These are phyloP conservation scores for Neolamprologus devosi DNA, from an alignment of 2,113 vertebrate species.

Conservation along the genomic window DNA sequence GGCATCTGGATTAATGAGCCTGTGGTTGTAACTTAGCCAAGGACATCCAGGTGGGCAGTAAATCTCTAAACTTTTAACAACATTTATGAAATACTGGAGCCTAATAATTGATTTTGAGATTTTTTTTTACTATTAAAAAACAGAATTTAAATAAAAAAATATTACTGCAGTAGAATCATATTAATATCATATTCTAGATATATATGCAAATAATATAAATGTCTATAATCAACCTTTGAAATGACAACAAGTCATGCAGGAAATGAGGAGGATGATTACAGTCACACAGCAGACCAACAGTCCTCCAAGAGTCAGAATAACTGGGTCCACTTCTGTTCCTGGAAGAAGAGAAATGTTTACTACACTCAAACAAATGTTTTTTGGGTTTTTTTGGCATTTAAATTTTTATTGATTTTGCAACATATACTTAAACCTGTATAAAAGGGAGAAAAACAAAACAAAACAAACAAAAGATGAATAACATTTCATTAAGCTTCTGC, in stretches of 20 bases:
- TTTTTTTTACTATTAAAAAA: background rate
- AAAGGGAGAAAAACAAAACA: too few relatives aligned
- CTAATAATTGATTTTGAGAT: background rate
- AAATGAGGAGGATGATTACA: background rate
- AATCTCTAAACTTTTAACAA: background rate
- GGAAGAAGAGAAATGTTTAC: background rate
- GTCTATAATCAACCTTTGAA: background rate
- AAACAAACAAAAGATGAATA: background rate
- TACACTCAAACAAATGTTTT: background rate
- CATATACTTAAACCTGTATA: too few relatives aligned
- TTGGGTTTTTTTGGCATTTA: too few relatives aligned
- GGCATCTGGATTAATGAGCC: background rate
- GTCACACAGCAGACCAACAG: background rate
- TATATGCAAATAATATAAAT: background rate
- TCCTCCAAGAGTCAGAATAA: background rate
- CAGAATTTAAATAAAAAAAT: background rate
- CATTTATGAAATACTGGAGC: rapidly evolving
- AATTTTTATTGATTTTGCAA: too few relatives aligned
- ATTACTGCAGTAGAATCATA: background rate
- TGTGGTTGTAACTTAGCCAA: background rate
- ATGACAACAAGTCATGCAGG: background rate
- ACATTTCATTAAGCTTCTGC: background rate
- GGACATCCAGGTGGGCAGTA: rapidly evolving
- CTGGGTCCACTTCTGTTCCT: background rate
- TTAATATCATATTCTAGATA: background rate